phyloP scores from a whole-genome alignment of 1,140 invertebrate genomes.

The Idris sp. region DNA sequence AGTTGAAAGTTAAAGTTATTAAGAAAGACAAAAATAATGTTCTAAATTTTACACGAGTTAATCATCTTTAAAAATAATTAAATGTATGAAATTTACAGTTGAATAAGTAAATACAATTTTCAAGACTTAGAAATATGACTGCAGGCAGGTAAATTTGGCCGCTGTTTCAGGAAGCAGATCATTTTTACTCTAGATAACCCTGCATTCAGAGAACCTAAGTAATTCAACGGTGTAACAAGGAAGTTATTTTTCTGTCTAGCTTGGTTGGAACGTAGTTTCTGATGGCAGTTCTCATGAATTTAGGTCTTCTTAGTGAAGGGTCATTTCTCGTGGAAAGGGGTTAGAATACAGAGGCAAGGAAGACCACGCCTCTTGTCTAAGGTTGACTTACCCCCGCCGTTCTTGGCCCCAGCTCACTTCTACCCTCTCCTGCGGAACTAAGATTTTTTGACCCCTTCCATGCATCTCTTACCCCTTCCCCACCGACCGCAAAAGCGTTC shows the following conservation, averaged over 20 bases:
- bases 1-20: too few relatives aligned
- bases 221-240: slow-evolving; percentile 52
- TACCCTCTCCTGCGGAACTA: slow-evolving; percentile 68
- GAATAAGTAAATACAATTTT: too few relatives aligned
- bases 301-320: slow-evolving; percentile 65
- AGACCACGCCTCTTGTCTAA: slow-evolving; percentile 79
- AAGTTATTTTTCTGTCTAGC: slow-evolving; percentile 60
- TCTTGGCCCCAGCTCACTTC: slow-evolving; percentile 59
- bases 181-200: slow-evolving; percentile 29
- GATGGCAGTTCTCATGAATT: slow-evolving; percentile 62
- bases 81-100: too few relatives aligned
- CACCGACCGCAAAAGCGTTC: slow-evolving; percentile 49
- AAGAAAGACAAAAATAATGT: too few relatives aligned
- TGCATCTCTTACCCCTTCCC: slow-evolving; percentile 55
- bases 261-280: slow-evolving; percentile 53
- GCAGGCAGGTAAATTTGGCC: too few relatives aligned
- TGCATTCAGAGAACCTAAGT: slow-evolving; percentile 36
- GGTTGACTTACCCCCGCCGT: slow-evolving; percentile 74
- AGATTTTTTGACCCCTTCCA: slow-evolving; percentile 75
- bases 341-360: slow-evolving; percentile 55
- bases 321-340: slow-evolving; percentile 59
- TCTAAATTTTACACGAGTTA: too few relatives aligned
- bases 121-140: too few relatives aligned
- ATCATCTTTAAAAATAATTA: too few relatives aligned
- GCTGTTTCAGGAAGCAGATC: slow-evolving; percentile 1